A percentile compares a stretch with the other conserved stretches of the same genome.
Conservation (phyloP, 2,888 invertebrate species). For the Galeruca laticollis region DNA sequence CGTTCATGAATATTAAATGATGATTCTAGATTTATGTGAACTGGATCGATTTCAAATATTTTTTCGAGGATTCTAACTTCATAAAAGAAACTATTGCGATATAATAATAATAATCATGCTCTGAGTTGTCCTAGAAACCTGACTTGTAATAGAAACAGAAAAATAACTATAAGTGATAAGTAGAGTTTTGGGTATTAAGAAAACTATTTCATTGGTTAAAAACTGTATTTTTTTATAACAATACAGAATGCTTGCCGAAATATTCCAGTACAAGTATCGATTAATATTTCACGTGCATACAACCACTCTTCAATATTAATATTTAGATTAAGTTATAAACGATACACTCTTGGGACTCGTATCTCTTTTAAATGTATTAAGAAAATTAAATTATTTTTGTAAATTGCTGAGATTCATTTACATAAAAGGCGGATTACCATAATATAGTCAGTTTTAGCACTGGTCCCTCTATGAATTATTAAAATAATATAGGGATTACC, state of each 20-base stretch:
- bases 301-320: constrained; percentile 18
- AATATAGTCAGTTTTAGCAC: constrained; percentile 43
- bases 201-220: background rate
- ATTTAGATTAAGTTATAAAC: constrained; percentile 46
- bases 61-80: too few relatives aligned
- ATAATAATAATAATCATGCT: too few relatives aligned
- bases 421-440: constrained; percentile 44
- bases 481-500: constrained; percentile 29
- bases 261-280: background rate
- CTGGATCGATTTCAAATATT: too few relatives aligned
- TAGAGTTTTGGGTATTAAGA: too few relatives aligned
- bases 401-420: constrained; percentile 47
- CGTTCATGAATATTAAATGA: too few relatives aligned
- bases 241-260: background rate
- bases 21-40: too few relatives aligned
- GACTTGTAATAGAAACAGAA: too few relatives aligned
- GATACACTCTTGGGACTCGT: constrained; percentile 43
- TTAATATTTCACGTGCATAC: constrained; percentile 11
- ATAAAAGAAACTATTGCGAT: too few relatives aligned
- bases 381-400: constrained; percentile 58
- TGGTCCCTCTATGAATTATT: constrained; percentile 45
- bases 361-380: constrained; percentile 50
- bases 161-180: too few relatives aligned
- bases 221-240: background rate
- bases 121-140: too few relatives aligned